These are phyloP conservation scores for Crocallis elinguaria DNA, from an alignment of 2,888 invertebrate species.

Conservation along the genomic window DNA sequence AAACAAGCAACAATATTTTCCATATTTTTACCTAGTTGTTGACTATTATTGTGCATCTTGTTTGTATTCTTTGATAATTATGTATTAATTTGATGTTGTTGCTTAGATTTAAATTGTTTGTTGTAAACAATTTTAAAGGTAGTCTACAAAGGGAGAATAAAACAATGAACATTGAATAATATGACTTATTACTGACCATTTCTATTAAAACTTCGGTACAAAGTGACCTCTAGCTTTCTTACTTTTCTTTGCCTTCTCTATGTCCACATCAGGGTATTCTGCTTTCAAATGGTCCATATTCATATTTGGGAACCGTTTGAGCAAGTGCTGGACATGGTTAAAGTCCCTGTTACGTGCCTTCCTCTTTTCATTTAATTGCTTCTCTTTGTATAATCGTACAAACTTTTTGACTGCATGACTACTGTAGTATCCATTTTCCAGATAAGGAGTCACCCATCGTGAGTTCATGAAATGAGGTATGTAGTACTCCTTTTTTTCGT, in stretches of 20 bases:
- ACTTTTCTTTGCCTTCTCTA: slow-evolving; percentile 86
- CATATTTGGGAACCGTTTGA: slow-evolving; percentile 91
- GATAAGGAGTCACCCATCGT: slow-evolving; percentile 85
- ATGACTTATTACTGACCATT: slow-evolving; percentile 4
- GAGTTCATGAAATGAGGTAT: slow-evolving; percentile 88
- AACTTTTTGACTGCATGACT: slow-evolving; percentile 86
- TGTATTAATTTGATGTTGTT: no score
- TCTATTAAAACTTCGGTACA: slow-evolving; percentile 72
- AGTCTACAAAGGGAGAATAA: not conserved
- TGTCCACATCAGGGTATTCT: slow-evolving; percentile 90
- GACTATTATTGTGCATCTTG: no score
- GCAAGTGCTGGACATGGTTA: slow-evolving; percentile 87
- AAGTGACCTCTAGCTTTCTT: slow-evolving; percentile 87
- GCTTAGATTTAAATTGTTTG: no score
- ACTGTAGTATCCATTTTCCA: slow-evolving; percentile 78
- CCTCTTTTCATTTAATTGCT: slow-evolving; percentile 83
- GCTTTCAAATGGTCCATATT: slow-evolving; percentile 88
- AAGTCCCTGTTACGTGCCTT: slow-evolving; percentile 86
- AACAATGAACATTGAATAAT: not conserved
- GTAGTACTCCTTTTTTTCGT: slow-evolving; percentile 85
- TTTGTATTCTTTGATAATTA: no score
- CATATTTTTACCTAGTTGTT: no score
- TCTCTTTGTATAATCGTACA: slow-evolving; percentile 86
- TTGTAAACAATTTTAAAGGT: no score
- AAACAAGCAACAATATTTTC: no score